Percentiles rank a stretch among this genome's conserved stretches.
Conservation (phyloP, 2,888 invertebrate species). For the Drosophila tanythrix region DNA sequence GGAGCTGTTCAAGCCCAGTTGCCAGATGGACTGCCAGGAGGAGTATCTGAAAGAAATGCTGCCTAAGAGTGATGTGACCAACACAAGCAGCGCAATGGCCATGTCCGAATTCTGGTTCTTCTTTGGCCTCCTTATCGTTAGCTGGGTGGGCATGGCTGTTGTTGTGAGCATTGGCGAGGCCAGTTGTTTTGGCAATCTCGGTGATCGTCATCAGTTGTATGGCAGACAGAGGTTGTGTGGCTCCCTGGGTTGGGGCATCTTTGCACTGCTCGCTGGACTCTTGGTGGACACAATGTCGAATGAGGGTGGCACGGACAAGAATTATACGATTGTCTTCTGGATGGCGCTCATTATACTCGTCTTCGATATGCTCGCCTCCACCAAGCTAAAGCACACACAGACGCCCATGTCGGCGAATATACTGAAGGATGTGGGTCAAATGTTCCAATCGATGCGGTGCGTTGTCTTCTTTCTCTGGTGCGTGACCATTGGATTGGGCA, state of each 20-base stretch:
- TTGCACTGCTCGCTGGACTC: constrained; percentile 91
- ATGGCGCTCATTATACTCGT: constrained; percentile 89
- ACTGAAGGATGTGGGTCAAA: constrained; percentile 88
- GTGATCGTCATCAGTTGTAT: constrained; percentile 90
- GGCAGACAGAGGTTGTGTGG: constrained; percentile 96
- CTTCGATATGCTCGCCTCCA: constrained; percentile 89
- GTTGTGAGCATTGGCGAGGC: constrained; percentile 95
- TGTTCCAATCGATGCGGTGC: constrained; percentile 89
- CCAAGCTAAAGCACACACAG: constrained; percentile 88
- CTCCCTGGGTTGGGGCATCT: constrained; percentile 93
- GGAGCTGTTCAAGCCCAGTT: constrained; percentile 71
- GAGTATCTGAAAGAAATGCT: constrained; percentile 68
- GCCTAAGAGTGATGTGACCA: constrained; percentile 68
- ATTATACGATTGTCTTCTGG: constrained; percentile 92
- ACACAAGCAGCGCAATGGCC: constrained; percentile 79
- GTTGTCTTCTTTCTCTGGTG: constrained; percentile 92
- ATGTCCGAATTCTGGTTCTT: constrained; percentile 92
- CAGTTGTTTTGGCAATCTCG: constrained; percentile 93
- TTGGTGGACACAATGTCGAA: constrained; percentile 91
- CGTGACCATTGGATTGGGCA: constrained; percentile 92
- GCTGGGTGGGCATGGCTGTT: constrained; percentile 94
- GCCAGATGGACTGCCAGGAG: constrained; percentile 59
- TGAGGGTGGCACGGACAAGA: constrained; percentile 87
- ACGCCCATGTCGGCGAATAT: constrained; percentile 89
- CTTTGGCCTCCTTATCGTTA: constrained; percentile 90